Evolutionary conservation across 2,888 invertebrate genomes (phyloP), one percentile per base, ranked within the genome.

Genomic region (Cerceris ruficornis): DNA sequence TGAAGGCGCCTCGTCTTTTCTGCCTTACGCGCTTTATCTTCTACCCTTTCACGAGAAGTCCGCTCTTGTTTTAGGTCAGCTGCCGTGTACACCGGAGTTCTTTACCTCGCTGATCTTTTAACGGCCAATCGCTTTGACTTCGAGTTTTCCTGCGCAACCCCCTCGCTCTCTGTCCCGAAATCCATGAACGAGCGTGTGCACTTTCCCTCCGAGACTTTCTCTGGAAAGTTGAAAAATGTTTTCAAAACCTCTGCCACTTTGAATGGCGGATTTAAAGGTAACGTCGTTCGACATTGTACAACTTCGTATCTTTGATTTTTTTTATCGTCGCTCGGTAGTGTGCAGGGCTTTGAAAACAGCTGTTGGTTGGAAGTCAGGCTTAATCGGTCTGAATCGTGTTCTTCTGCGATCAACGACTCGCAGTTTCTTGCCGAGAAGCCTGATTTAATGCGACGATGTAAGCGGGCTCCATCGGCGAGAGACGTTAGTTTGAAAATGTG

Each of bases 1-100:
- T 67, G 50, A 60, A 73, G 84, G 77, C 84, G 82, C 80, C 84
- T 77, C 64, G 72, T 68, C 73, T 83, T 71, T 78, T 71, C 78
- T 69, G 54, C 54, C 66, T 65, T 57, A 66, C 75, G 14, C 64
- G 71, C 68, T 67, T 65, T 62, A 61, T 76, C 71, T 62, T 14
- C 65, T 42, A 43, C 69, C 50, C 70, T 64, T 70, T 59, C 59
- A 28, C 78, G 13, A 55, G 39, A 57, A 58, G 67, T 58, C 28
- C 28, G 60, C 28, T 69, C 82, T 81, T 79, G 64, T 77, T 67
- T 75, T 41, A 39, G 69, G 69, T 78, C 75, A 61, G 64, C 64
- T 17, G 61, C 11, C 52, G 58, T 46, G 60, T 73, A 68, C 68
- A 73, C 59, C 59, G 43, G 8, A 46, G 9, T 8, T 46, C 46